Conservation (phyloP, 2,888 invertebrate genomes). For the Taenaris catops region DNA sequence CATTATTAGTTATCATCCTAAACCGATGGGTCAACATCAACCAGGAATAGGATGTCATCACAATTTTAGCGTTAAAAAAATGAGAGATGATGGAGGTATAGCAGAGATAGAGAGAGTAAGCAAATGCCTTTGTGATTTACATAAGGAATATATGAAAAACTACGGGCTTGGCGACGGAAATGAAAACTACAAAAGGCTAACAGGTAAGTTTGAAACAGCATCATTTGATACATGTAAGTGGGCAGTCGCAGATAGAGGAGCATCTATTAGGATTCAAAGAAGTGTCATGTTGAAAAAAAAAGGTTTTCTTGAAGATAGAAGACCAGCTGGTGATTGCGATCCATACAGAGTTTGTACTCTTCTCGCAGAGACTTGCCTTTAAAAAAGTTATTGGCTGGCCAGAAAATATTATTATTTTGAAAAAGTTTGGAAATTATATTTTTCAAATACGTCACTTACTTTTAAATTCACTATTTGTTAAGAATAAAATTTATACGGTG, state of each 20-base stretch:
- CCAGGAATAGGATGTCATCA: constrained; percentile 93
- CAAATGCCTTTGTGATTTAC: constrained; percentile 77
- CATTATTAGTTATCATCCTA: constrained; percentile 84
- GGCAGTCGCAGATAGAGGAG: constrained; percentile 94
- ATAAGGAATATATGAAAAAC: constrained; percentile 88
- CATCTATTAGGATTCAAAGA: constrained; percentile 95
- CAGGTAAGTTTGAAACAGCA: constrained; percentile 96
- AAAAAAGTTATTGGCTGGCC: constrained; percentile 9
- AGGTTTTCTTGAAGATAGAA: constrained; percentile 96
- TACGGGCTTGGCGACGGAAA: constrained; percentile 92
- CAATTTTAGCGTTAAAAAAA: constrained; percentile 92
- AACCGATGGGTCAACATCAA: constrained; percentile 91
- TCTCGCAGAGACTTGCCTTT: constrained; percentile 54
- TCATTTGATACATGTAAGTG: constrained; percentile 93
- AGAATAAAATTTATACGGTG: constrained; percentile 1
- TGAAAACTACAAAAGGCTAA: constrained; percentile 96
- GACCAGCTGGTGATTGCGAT: constrained; percentile 95
- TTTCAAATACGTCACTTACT: constrained; percentile 10
- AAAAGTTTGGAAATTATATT: constrained; percentile 4
- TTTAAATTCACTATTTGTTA: constrained; percentile 16
- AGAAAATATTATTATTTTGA: constrained; percentile 2
- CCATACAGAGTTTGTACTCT: constrained; percentile 83
- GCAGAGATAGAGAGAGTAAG: constrained; percentile 93
- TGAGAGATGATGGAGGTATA: constrained; percentile 88
- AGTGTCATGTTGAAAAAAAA: constrained; percentile 90